Base-by-base conservation (phyloP, 2,888 invertebrate species). In the Eremobia ochroleuca region DNA sequence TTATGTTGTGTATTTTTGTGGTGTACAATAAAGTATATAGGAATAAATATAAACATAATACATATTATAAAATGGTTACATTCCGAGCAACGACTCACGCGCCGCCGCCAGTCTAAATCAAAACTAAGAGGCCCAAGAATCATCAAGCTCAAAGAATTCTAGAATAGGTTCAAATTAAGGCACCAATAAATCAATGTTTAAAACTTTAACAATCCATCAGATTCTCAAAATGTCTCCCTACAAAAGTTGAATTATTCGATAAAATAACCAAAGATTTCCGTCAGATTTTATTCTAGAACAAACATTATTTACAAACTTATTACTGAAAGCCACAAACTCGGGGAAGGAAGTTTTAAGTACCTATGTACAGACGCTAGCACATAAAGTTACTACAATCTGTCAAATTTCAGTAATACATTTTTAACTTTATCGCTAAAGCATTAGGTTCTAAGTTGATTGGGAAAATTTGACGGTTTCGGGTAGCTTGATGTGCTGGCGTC, bases 191-290 rank as follows among this genome's bases (percentile, higher is more conserved):
- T 78, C 69, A 77, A 61, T 31, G 49, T 43, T 61, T 8, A 59
- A 40, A 61, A 49, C 59, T 77, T 15, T 13, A 43, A 66, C 66
- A 52, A 69, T 77, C 40, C 52, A 62, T 77, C 69, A 68, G 4
- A 4, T n/a, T 49, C 40, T 58, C 34, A 64, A 76, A 79, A 52
- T 8, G 59, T 31, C 46, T 49, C 31, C 13, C 40, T 21, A 49
- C 18, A 49, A 66, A 77, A 52, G 43, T 52, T 64, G 34, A 34
- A 76, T 77, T 28, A 55, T 55, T 55, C 28, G n/a, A 28, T 37
- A 21, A 52, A 34, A 77, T 34, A 43, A 52, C 52, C 13, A 28
- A 79, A 69, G 34, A 21, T 4, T 55, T 68, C 61, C 13, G 13
- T 28, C 18, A 25, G 49, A 37, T 15, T 37, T 55, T 55, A 46